Conservation (phyloP, 2,113 vertebrate genomes). For the Barbus barbus region DNA sequence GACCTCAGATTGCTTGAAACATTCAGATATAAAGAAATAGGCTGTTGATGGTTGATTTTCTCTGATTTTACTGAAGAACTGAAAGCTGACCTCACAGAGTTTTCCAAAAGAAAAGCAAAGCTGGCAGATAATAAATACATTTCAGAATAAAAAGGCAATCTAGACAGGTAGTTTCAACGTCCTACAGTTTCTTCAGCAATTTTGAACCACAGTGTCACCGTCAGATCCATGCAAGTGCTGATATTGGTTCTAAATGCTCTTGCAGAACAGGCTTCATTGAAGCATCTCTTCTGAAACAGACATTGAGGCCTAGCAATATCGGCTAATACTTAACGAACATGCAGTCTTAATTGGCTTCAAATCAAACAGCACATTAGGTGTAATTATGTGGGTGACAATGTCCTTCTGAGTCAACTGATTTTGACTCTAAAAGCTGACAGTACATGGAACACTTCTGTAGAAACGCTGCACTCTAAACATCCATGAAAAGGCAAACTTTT, state of each 20-base stretch:
- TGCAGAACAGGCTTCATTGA: background rate
- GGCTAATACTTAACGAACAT: background rate
- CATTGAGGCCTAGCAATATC: background rate
- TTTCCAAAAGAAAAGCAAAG: background rate
- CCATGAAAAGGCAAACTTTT: background rate
- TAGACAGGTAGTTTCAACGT: background rate
- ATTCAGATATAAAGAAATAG: background rate
- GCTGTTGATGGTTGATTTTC: background rate
- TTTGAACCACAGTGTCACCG: background rate
- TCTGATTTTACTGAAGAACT: conserved; percentile 4
- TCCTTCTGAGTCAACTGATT: background rate
- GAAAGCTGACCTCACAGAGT: background rate
- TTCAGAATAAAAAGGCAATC: conserved; percentile 19
- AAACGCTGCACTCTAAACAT: background rate
- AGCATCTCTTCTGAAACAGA: background rate
- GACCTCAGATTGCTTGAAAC: background rate
- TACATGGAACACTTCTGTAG: background rate
- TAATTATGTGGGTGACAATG: background rate
- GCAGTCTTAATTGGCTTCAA: background rate
- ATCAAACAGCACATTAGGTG: conserved; percentile 1
- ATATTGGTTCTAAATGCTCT: background rate
- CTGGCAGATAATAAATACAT: conserved; percentile 7
- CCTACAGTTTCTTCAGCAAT: background rate
- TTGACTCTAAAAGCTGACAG: background rate
- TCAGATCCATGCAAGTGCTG: conserved; percentile 5